Evolutionary conservation across 2,888 invertebrate genomes (phyloP).

Genomic region (Phorcus lineatus): DNA sequence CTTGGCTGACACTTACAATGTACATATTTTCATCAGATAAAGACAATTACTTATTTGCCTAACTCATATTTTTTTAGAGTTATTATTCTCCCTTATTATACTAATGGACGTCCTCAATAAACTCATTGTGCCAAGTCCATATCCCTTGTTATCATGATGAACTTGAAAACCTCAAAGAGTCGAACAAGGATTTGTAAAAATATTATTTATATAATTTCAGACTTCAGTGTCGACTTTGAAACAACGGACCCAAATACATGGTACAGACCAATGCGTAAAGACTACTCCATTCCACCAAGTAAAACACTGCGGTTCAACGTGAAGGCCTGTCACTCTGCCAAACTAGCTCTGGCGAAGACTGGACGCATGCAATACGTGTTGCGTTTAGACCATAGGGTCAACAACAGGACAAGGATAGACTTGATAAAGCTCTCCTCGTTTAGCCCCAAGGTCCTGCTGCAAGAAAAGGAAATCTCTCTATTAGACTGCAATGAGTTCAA

Average conservation of each 20-base stretch:
- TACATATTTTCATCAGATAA: no score
- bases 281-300: not conserved
- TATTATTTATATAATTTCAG: not conserved
- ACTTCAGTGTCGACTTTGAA: not conserved
- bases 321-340: constrained; percentile 1
- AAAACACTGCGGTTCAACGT: not conserved
- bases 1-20: no score
- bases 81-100: no score
- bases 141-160: no score
- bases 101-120: no score
- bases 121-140: no score
- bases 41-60: no score
- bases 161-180: no score
- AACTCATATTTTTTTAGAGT: no score
- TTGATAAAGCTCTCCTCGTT: not conserved
- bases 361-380: not conserved
- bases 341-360: not conserved
- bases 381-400: not conserved
- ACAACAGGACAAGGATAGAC: not conserved
- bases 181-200: no score
- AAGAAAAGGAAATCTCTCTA: not conserved
- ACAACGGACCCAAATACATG: not conserved
- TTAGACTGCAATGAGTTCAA: not conserved
- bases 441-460: not conserved
- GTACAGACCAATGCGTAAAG: not conserved